Evolutionary conservation across 2,888 invertebrate species (phyloP).

Genomic region (Rotaria sp.): DNA sequence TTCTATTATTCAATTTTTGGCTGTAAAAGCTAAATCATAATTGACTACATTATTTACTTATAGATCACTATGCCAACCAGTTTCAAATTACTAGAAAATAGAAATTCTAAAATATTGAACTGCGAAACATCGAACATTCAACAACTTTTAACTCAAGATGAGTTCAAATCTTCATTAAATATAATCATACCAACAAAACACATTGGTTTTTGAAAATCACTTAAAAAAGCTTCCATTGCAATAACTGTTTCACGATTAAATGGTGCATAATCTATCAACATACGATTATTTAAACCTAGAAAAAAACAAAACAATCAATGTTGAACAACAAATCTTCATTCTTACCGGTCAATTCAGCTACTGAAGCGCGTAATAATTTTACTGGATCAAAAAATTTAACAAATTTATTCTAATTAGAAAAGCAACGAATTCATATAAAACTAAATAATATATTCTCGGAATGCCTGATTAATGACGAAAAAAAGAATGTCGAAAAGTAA

Average conservation of each 20-base stretch:
- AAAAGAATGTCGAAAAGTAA: too few relatives aligned
- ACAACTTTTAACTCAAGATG: too few relatives aligned
- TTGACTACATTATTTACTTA: too few relatives aligned
- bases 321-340: neutral
- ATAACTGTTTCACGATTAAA: neutral
- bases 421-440: too few relatives aligned
- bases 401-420: neutral
- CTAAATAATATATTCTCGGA: too few relatives aligned
- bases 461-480: too few relatives aligned
- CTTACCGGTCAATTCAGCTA: neutral
- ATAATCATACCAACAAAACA: neutral
- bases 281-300: neutral
- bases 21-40: too few relatives aligned
- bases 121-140: too few relatives aligned
- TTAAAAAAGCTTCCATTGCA: neutral
- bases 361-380: neutral
- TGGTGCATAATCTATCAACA: neutral
- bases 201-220: constrained; percentile 24
- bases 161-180: neutral
- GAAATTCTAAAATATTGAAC: too few relatives aligned
- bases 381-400: neutral
- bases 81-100: too few relatives aligned
- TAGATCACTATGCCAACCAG: too few relatives aligned
- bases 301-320: neutral
- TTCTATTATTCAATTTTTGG: too few relatives aligned